A percentile compares a stretch with the other conserved stretches of the same genome.
Evolutionary conservation across 1,140 invertebrate genomes (phyloP).

Genomic region (Diachasma alloeum): DNA sequence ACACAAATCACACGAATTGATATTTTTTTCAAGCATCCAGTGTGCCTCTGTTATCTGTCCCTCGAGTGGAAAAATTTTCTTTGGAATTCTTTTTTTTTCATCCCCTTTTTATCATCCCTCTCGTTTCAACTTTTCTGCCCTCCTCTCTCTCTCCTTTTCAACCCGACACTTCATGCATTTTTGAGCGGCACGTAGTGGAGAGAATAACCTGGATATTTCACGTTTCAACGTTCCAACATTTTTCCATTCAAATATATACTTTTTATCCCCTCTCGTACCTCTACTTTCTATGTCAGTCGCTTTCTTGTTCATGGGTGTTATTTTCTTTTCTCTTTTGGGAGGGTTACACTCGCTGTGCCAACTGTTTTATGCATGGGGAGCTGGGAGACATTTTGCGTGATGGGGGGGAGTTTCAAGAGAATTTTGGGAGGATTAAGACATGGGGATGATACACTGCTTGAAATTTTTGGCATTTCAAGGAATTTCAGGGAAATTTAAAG

Average conservation of each 20-base stretch:
- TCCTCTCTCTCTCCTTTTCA: background rate
- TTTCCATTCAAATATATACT: background rate
- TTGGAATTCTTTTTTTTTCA: background rate
- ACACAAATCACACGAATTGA: background rate
- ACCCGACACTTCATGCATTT: background rate
- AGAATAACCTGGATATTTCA: background rate
- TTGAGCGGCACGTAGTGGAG: background rate
- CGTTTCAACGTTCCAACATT: background rate
- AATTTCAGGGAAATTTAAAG: too few relatives aligned
- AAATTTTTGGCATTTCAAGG: too few relatives aligned
- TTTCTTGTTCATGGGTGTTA: background rate
- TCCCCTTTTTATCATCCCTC: background rate
- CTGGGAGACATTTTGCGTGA: slow-evolving; percentile 26
- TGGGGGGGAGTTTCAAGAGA: too few relatives aligned
- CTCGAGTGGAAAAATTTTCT: background rate
- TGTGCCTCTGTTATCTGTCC: background rate
- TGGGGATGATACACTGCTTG: too few relatives aligned
- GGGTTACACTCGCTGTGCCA: too few relatives aligned
- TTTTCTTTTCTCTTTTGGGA: too few relatives aligned
- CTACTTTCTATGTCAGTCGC: background rate
- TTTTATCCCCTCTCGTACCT: background rate
- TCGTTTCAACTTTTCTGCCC: background rate
- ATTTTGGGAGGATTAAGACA: too few relatives aligned
- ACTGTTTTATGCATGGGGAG: slow-evolving; percentile 17
- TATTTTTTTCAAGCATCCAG: background rate